Conservation (phyloP, 2,113 vertebrate genomes). For the Leucoraja erinaceus region DNA sequence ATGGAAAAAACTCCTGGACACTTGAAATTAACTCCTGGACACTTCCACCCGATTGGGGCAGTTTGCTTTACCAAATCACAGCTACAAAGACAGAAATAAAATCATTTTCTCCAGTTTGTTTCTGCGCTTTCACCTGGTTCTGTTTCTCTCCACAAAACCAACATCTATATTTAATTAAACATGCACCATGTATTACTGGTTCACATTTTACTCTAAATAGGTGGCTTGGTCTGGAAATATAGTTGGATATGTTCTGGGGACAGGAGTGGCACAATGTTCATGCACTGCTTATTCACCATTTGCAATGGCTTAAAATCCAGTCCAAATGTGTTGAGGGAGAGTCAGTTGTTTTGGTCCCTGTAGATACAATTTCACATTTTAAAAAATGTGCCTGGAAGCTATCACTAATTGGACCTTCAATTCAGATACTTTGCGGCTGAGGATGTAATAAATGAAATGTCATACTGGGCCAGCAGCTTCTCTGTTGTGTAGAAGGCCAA, state of each 20-base stretch:
- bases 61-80: neutral
- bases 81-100: neutral
- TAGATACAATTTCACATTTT: neutral
- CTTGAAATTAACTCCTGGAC: neutral
- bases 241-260: neutral
- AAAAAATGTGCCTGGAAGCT: neutral
- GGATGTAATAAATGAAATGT: neutral
- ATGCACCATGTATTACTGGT: neutral
- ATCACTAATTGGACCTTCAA: slow-evolving; percentile 14
- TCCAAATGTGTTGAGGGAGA: neutral
- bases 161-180: neutral
- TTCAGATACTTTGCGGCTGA: neutral
- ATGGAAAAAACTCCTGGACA: neutral
- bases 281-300: neutral
- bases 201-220: neutral
- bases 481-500: neutral
- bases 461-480: neutral
- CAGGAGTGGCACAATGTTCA: neutral
- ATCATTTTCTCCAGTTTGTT: neutral
- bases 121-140: neutral
- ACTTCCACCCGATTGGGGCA: neutral
- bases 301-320: neutral
- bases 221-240: neutral
- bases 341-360: neutral
- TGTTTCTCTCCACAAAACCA: neutral